Base-by-base conservation (phyloP, 2,797 vertebrate genomes). In the Melanitta fusca region DNA sequence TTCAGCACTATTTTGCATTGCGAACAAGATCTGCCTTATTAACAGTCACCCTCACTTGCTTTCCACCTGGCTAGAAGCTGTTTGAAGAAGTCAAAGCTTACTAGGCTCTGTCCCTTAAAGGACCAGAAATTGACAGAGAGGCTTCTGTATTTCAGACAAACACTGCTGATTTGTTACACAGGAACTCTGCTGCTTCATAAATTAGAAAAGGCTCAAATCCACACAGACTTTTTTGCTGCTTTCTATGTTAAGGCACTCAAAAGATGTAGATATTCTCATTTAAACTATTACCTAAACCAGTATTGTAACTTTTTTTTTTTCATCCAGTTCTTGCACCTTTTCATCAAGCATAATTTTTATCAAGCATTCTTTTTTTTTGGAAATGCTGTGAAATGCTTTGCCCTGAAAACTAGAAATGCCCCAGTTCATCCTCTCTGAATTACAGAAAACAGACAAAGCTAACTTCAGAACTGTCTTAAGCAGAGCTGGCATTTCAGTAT, bases 241-340 rank as follows among this genome's bases (percentile, higher is more conserved):
- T 2, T 51, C 25, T 45, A 2, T 47, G 69, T 47, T 57, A 80
- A 77, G 11, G 15, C 41, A 78, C 1, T 8, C 19, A 56, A 68
- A 71, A 84, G 74, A 27, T 10, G 25, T 8, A 68, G 45, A 73
- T 58, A 19, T 77, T 22, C 34, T 36, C 56, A 16, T 13, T 91
- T 60, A 85, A 75, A 47, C 38, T n/a, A 28, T 58, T 87, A 45
- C 3, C 39, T n/a, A 79, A 91, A 89, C 10, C 24, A 69, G 16
- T 24, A 53, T 0, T 21, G 21, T 28, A 32, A 69, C 54, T 17
- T 15, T 6, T 3, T 6, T 6, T 3, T 58, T 11, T 4, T 2
- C 2, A 4, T 15, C 9, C 21, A 25, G 13, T 14, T 66, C 30
- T 77, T 69, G 62, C 16, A 65, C 8, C 49, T 75, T 94, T 75